Base-by-base conservation (phyloP, 2,113 vertebrate genomes). In the Pao palembangensis region DNA sequence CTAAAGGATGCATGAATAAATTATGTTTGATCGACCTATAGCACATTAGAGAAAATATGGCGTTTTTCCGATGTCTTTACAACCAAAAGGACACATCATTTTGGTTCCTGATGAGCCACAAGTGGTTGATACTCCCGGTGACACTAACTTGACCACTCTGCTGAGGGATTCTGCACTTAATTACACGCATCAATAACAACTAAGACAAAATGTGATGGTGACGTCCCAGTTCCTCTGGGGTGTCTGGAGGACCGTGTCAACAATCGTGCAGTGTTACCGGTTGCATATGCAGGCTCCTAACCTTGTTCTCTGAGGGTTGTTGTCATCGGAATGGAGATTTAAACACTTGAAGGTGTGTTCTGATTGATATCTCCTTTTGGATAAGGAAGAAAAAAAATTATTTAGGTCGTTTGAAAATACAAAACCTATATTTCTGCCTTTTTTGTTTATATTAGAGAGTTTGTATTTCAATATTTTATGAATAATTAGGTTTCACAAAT, bases 121-220 rank as follows among this genome's bases (percentile, higher is more conserved):
- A 38, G 61, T 56, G 51, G 58, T 44, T 20, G 61, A 73, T 55
- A 7, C 66, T 54, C 47, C 38, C 49, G 20, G 46, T 78, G 67
- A 77, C 69, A 70, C 52, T 58, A 20, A 51, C 51, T 28, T 38
- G 41, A 58, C 49, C 51, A 19, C 38, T 7, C 58, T 56, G 81
- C 34, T 79, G 85, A 88, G 50, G 71, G 81, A 84, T 54, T 72
- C 69, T 62, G 55, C 19, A 34, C 52, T 84, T 88, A 88, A 85
- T 86, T 84, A 89, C 85, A 75, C 62, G 74, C 76, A 50, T 70
- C 68, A 55, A 19, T 69, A 51, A 47, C 55, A 3, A 66, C 66
- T 66, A 56, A 6, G 34, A 38, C 54, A 11, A 66, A 42, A 56
- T 52, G 77, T 62, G 58, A 74, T 73, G 68, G 69, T 66, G 64